Base-by-base conservation (phyloP, 2,113 vertebrate species). In the Columba janthina region DNA sequence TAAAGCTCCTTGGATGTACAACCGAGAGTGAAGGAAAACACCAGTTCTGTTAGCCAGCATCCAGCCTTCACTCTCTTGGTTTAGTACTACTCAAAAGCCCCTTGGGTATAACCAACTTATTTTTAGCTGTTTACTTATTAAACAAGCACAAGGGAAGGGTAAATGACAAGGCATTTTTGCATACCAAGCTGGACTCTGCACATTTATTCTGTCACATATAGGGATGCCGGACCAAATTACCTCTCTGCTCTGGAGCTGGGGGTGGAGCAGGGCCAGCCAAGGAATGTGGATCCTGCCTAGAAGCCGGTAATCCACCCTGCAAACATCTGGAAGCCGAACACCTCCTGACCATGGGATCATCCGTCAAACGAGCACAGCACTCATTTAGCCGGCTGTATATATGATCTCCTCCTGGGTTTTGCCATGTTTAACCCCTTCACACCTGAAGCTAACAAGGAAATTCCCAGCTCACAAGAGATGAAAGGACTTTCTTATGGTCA, bases 51-150 rank as follows among this genome's bases (percentile, higher is more conserved):
- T 73, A n/a, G 65, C 51, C 88, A 57, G 74, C 56, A 26, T 8
- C 46, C 50, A 76, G 65, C 84, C 84, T 90, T 53, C 51, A 4
- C 53, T 85, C 12, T 19, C 84, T 51, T 42, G 65, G 34, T 48
- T 78, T 36, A 46, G 25, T 5, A 44, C 77, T 73, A 62, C 70
- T 86, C 46, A 20, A 54, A 31, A 86, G 73, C 69, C 89, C 57
- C 72, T 70, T 34, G 89, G 94, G 92, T 69, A 84, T 14, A 79
- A 74, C 80, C 76, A 84, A 32, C 31, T 85, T 96, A 94, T 96
- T 95, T 95, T 94, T 95, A 94, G 91, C 84, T 36, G 84, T 94
- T 94, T 95, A 79, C 89, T 96, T 72, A 76, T 60, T 88, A 66
- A 92, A 79, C 72, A 84, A 93, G 31, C 58, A 42, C 62, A 80